Conservation (phyloP, 1,140 invertebrate species). For the Pseudomyrmex pallidus region DNA sequence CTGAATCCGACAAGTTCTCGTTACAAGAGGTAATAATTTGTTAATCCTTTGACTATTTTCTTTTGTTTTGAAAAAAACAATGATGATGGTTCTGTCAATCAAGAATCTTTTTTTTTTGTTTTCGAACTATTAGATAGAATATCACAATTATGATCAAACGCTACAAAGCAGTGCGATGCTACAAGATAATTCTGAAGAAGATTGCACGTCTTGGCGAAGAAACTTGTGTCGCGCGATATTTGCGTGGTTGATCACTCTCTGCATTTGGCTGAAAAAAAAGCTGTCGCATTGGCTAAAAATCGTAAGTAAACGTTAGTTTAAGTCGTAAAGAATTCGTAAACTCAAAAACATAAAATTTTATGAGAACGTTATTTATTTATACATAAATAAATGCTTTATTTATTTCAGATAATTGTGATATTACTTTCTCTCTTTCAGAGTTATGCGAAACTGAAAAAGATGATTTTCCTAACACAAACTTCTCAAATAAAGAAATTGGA, state of each 20-base stretch:
- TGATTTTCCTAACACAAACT: conserved; percentile 2
- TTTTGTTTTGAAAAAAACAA: too few relatives aligned
- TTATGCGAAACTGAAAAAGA: conserved; percentile 27
- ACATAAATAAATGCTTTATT: not conserved
- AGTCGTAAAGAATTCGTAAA: not conserved
- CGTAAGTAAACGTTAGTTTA: conserved; percentile 52
- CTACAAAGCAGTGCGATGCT: not conserved
- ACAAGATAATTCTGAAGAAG: not conserved
- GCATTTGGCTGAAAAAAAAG: conserved; percentile 70
- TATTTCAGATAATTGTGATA: not conserved
- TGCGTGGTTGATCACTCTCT: conserved; percentile 60
- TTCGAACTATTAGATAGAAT: conserved; percentile 5
- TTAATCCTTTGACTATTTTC: too few relatives aligned
- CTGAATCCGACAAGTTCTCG: not conserved
- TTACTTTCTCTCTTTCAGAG: conserved; percentile 52
- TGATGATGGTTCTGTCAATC: too few relatives aligned
- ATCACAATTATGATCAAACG: not conserved
- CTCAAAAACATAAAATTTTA: not conserved
- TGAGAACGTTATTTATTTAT: conserved; percentile 14
- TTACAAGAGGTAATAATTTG: conserved; percentile 48
- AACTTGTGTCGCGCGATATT: conserved; percentile 4
- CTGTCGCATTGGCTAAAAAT: conserved; percentile 61
- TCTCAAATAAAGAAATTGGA: not conserved
- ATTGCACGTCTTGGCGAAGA: not conserved
- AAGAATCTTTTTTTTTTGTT: not conserved